phyloP scores from a whole-genome alignment of 2,888 invertebrate species.

The Chloromyia formosa region DNA sequence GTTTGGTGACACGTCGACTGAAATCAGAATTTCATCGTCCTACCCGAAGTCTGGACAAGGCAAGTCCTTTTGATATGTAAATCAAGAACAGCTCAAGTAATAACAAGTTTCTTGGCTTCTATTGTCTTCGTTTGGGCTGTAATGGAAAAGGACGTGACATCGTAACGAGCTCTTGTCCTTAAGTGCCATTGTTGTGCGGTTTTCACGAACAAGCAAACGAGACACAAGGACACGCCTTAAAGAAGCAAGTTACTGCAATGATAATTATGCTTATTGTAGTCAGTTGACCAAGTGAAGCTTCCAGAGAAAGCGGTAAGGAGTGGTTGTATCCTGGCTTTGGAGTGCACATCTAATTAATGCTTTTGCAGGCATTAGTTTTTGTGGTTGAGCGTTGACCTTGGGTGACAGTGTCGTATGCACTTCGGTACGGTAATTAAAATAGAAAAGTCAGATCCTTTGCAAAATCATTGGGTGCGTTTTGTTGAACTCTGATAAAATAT shows the following conservation, averaged over 20 bases:
- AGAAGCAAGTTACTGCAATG: constrained; percentile 15
- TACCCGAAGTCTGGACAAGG: neutral
- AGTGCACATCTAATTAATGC: no score
- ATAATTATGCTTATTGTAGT: constrained; percentile 14
- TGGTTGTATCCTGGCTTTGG: no score
- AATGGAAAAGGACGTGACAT: constrained; percentile 31
- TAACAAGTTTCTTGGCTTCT: constrained; percentile 2
- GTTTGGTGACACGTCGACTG: no score
- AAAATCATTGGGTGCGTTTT: no score
- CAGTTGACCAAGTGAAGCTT: neutral
- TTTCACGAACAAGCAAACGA: neutral
- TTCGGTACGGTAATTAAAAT: no score
- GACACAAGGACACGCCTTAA: neutral
- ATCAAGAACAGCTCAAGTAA: constrained; percentile 21
- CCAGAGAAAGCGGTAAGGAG: neutral
- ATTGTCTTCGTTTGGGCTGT: neutral
- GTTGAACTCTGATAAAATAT: no score
- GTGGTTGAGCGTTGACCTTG: no score
- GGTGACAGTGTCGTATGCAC: no score
- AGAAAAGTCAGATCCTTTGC: no score
- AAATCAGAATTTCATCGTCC: no score
- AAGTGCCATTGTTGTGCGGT: constrained; percentile 19
- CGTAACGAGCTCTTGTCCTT: constrained; percentile 20
- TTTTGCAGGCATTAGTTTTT: no score
- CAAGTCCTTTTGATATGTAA: constrained; percentile 23